Conservation (phyloP, 2,113 vertebrate species). For the Canis aureus region DNA sequence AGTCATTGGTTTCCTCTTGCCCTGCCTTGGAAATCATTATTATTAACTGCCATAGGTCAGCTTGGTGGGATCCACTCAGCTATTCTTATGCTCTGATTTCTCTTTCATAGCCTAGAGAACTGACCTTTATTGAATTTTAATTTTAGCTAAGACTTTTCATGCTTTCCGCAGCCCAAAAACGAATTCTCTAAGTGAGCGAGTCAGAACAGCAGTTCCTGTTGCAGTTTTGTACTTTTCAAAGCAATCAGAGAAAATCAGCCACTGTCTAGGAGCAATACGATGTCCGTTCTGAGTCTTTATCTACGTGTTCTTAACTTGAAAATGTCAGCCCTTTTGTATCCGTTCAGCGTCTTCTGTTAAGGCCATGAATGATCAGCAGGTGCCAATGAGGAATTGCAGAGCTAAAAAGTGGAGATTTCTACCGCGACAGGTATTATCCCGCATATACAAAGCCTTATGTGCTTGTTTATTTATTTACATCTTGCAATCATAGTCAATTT, state of each 20-base stretch:
- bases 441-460: neutral
- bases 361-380: neutral
- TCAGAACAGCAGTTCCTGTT: neutral
- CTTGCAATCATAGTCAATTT: neutral
- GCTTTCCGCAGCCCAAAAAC: conserved; percentile 17
- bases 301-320: neutral
- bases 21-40: conserved; percentile 35
- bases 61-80: conserved; percentile 34
- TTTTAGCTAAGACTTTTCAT: conserved; percentile 58
- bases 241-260: neutral
- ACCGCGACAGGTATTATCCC: neutral
- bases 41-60: conserved; percentile 33
- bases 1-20: neutral
- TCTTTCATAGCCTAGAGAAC: neutral
- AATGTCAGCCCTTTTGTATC: neutral
- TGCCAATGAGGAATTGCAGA: neutral
- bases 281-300: neutral
- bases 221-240: conserved; percentile 52
- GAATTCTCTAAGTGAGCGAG: conserved; percentile 2
- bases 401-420: neutral
- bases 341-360: neutral
- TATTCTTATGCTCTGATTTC: conserved; percentile 44
- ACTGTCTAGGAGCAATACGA: neutral
- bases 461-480: neutral
- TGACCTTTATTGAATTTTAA: conserved; percentile 65